Evolutionary conservation across 2,113 vertebrate genomes (phyloP), one percentile per base, ranked within the genome.

Genomic region (Cichladusa arquata): DNA sequence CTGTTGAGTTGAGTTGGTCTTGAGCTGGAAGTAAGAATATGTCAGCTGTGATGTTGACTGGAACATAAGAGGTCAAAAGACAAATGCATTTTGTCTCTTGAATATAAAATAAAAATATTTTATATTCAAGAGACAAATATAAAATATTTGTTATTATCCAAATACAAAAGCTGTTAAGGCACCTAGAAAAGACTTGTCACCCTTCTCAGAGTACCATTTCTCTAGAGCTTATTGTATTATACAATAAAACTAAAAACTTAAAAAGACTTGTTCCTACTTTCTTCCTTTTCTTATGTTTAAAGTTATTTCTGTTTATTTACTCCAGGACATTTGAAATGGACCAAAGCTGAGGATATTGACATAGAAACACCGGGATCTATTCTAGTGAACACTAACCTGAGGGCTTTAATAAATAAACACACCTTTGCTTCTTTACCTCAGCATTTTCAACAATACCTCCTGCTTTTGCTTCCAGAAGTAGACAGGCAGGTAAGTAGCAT

Each of bases 321-420:
- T 94, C 90, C 89, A 98, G 98, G 98, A 96, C 98, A 98, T 97
- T 98, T 98, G 97, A 98, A 98, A 97, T 98, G 98, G 98, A 98
- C 98, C 97, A 98, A 98, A 98, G 98, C 98, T 95, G 98, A 98
- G 97, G 98, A 98, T 97, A 98, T 98, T 98, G 98, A 98, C 97
- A 98, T 98, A 97, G 98, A 98, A 97, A 98, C 98, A 86, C 98
- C 98, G 65, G 98, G 98, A 97, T 98, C 98, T 96, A 98, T 98
- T 97, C 98, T 98, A 93, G 98, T 98, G 97, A 98, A 98, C 97
- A 98, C 98, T 96, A 98, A 98, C 95, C 98, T 98, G 98, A 98
- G 98, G 97, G 98, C 98, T 96, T 97, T 98, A 98, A 98, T 98
- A 98, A 98, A 98, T 97, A 98, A 98, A 97, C 98, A 98, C 91